Evolutionary conservation across 1,140 invertebrate species (phyloP).

Genomic region (Drosophila arizonae): DNA sequence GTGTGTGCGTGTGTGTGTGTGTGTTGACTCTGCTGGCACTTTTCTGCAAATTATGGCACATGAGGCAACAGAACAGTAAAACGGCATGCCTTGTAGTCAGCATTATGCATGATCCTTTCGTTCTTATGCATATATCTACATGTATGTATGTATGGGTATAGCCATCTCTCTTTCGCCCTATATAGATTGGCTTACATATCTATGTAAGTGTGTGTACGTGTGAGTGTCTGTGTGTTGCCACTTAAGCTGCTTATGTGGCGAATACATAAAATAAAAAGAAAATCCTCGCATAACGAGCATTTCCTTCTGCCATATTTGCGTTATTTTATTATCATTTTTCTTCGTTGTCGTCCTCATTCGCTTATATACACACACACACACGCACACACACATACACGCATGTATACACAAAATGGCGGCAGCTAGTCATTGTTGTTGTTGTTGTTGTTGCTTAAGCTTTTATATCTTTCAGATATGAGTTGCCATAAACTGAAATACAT

Average conservation of each 20-base stretch:
- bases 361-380: slow-evolving; percentile 23
- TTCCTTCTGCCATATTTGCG: slow-evolving; percentile 80
- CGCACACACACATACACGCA: slow-evolving; percentile 5
- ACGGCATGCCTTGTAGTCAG: slow-evolving; percentile 44
- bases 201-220: slow-evolving; percentile 8
- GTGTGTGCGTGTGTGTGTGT: slow-evolving; percentile 23
- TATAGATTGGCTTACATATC: slow-evolving; percentile 3
- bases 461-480: slow-evolving; percentile 78
- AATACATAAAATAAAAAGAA: slow-evolving; percentile 79
- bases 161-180: slow-evolving; percentile 19
- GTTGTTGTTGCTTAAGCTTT: slow-evolving; percentile 30
- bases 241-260: slow-evolving; percentile 79
- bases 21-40: slow-evolving; percentile 56
- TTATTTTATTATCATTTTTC: slow-evolving; percentile 81
- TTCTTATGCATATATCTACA: slow-evolving; percentile 38
- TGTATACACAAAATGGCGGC: slow-evolving; percentile 57
- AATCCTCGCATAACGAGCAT: slow-evolving; percentile 75
- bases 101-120: slow-evolving; percentile 73
- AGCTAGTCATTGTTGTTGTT: background rate
- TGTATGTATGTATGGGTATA: slow-evolving; percentile 10
- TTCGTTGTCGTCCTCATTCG: slow-evolving; percentile 38
- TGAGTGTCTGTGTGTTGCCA: slow-evolving; percentile 47
- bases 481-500: slow-evolving; percentile 70
- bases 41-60: slow-evolving; percentile 78
- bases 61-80: slow-evolving; percentile 45